A percentile compares a stretch with the other conserved stretches of the same genome.
These are phyloP conservation scores for Raja brachyura DNA, from an alignment of 2,113 vertebrate genomes.

Conservation along the genomic window DNA sequence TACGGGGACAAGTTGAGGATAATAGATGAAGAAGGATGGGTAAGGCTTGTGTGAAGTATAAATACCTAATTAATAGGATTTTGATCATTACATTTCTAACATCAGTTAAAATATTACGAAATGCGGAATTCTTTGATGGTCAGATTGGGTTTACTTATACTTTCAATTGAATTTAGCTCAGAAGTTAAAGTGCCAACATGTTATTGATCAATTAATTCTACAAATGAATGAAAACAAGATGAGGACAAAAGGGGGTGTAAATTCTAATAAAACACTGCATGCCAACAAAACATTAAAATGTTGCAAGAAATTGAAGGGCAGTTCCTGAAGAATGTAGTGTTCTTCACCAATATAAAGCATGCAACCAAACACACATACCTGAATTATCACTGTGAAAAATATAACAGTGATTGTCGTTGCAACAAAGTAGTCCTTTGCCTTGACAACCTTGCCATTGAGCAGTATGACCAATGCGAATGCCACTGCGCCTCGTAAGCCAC, in stretches of 20 bases:
- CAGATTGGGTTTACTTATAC: neutral
- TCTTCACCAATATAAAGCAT: neutral
- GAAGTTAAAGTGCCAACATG: neutral
- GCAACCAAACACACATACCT: conserved; percentile 61
- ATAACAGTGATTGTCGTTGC: conserved; percentile 89
- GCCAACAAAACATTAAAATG: neutral
- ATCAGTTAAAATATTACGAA: neutral
- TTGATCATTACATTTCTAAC: neutral
- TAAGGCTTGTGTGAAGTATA: neutral
- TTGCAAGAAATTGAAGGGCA: neutral
- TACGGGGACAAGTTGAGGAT: neutral
- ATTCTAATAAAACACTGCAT: neutral
- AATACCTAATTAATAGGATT: neutral
- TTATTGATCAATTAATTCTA: neutral
- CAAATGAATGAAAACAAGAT: neutral
- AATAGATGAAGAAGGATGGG: neutral
- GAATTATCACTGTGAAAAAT: conserved; percentile 96
- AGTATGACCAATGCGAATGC: conserved; percentile 89
- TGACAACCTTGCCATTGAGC: conserved; percentile 71
- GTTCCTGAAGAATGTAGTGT: neutral
- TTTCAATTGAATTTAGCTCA: neutral
- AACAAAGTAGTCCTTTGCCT: conserved; percentile 93
- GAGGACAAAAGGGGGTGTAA: neutral
- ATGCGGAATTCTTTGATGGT: neutral
- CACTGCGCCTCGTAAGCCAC: conserved; percentile 86